phyloP scores from a whole-genome alignment of 2,113 vertebrate genomes.

The Callopanchax toddi region DNA sequence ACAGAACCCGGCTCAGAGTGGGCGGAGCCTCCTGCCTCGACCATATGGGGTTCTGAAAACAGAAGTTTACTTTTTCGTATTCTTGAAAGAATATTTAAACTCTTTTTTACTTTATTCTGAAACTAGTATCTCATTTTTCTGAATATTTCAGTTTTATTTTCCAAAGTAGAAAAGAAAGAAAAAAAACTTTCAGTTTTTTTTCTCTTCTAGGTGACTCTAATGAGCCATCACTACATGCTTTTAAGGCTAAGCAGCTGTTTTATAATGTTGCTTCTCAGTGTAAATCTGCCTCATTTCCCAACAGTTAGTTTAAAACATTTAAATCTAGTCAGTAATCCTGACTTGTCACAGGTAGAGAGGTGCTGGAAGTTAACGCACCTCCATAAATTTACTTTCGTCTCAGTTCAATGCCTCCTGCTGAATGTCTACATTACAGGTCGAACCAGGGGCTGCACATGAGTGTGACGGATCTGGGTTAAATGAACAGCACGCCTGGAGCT shows the following conservation, averaged over 20 bases:
- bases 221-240: too few species aligned
- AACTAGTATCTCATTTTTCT: too few species aligned
- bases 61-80: too few species aligned
- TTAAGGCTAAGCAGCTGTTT: not conserved
- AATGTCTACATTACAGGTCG: conserved; percentile 72
- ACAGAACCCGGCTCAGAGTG: too few species aligned
- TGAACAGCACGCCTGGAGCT: conserved; percentile 60
- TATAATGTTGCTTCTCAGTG: not conserved
- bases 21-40: too few species aligned
- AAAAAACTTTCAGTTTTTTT: too few species aligned
- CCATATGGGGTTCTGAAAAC: too few species aligned
- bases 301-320: conserved; percentile 16
- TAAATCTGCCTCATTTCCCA: conserved; percentile 14
- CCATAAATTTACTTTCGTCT: conserved; percentile 60
- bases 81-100: too few species aligned
- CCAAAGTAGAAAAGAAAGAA: too few species aligned
- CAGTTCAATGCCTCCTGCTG: conserved; percentile 55
- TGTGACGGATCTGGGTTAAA: conserved; percentile 72
- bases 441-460: conserved; percentile 57
- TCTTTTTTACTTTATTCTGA: too few species aligned
- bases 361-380: conserved; percentile 47
- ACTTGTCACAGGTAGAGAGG: conserved; percentile 43
- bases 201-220: too few species aligned
- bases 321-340: conserved; percentile 28
- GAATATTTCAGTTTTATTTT: too few species aligned